phyloP scores from a whole-genome alignment of 53 echinoderm and acorn worm species.

The Mesocentrotus franciscanus region DNA sequence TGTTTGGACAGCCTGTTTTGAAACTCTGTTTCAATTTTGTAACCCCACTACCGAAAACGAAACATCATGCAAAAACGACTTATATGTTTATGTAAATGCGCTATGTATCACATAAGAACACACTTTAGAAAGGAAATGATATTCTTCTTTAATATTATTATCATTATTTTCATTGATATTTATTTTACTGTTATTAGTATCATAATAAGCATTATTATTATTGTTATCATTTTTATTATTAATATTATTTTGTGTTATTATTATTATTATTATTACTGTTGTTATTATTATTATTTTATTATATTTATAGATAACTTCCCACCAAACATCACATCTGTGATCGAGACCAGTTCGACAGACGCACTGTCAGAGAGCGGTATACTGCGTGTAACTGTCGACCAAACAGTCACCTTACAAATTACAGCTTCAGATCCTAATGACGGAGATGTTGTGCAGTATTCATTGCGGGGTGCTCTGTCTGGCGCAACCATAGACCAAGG shows the following conservation, averaged over 20 bases:
- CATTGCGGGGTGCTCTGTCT: background rate
- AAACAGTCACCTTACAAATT: background rate
- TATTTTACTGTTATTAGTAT: background rate
- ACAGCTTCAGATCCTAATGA: background rate
- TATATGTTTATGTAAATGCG: no score
- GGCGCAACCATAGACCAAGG: background rate
- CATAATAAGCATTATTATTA: no score
- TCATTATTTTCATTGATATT: background rate
- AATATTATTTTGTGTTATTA: background rate
- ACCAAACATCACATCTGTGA: slow-evolving; percentile 19
- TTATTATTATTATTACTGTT: background rate
- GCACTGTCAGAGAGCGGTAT: background rate
- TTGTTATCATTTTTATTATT: background rate
- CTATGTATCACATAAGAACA: no score
- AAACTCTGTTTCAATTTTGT: no score
- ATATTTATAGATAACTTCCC: slow-evolving; percentile 7
- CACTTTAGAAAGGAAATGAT: no score
- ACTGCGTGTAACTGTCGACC: slow-evolving; percentile 3
- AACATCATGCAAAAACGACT: no score
- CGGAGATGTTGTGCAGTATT: background rate
- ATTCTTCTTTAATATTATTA: background rate
- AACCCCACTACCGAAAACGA: no score
- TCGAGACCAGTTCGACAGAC: background rate
- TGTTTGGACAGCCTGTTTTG: no score
- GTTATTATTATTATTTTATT: background rate